These are phyloP conservation scores for Megalurothrips usitatus DNA, from an alignment of 2,888 invertebrate species.

Conservation along the genomic window DNA sequence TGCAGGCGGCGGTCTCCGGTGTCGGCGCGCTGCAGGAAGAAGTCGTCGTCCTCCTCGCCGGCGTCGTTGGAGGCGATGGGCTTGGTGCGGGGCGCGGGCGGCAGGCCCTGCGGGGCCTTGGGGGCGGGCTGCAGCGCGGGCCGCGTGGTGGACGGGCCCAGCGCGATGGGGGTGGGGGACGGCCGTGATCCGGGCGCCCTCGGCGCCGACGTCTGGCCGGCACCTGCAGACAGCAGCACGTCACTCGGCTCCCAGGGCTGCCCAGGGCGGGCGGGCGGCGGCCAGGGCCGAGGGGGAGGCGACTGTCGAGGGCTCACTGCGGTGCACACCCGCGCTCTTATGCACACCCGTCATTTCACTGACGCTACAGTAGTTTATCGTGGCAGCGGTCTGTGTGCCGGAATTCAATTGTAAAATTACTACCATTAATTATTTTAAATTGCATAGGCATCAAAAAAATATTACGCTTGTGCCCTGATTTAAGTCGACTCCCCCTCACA, in stretches of 20 bases:
- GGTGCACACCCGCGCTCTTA: too few species aligned
- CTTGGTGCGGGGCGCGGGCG: conserved; percentile 17
- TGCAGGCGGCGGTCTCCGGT: conserved; percentile 13
- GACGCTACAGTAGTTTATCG: too few species aligned
- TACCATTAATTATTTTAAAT: too few species aligned
- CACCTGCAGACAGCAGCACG: conserved; percentile 10
- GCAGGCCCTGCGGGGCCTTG: not conserved
- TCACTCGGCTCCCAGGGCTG: not conserved
- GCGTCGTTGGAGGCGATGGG: conserved; percentile 18
- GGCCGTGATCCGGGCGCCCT: not conserved
- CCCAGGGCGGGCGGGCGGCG: not conserved
- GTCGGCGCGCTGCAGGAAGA: conserved; percentile 25
- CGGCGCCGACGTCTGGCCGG: not conserved
- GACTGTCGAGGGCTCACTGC: too few species aligned
- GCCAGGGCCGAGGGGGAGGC: not conserved
- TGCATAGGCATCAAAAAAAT: too few species aligned
- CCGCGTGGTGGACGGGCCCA: conserved; percentile 1
- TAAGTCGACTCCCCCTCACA: too few species aligned
- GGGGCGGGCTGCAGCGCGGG: not conserved
- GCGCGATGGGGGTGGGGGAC: conserved; percentile 13
- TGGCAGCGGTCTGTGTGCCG: too few species aligned
- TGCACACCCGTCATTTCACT: too few species aligned
- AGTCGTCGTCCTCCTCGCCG: conserved; percentile 23
- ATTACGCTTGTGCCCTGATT: too few species aligned
- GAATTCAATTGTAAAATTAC: too few species aligned